Base-by-base conservation (phyloP, 2,888 invertebrate species). In the Megamerina dolium region DNA sequence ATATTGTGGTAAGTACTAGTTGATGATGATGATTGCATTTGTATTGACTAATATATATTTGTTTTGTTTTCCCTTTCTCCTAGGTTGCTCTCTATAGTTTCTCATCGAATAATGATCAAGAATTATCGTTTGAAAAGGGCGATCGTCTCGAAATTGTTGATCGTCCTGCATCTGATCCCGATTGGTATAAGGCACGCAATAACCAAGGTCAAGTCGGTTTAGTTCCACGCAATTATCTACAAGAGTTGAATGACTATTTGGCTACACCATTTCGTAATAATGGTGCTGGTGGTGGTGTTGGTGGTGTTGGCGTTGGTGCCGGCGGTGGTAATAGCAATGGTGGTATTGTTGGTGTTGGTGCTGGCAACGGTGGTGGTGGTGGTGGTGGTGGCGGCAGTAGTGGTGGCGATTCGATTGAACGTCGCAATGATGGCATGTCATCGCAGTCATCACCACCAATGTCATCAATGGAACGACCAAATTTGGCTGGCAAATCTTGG, bases 181-280 rank as follows among this genome's bases (percentile, higher is more conserved):
- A 99, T 76, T 99, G 99, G 99, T 72, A 87, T 78, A 87, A 89
- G 67, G 97, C 97, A 42, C 78, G 94, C 36, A 97, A 97, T 75
- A 82, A 83, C 42, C 84, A 87, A 69, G 96, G 96, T 5, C 87
- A 88, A 73, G 80, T 89, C 49, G 97, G 97, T 41, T 81, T 99
- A 58, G 95, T 99, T 61, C 99, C 97, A 30, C 77, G 92, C 54
- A 94, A 93, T 77, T 93, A 93, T 75, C 79, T 93, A 61, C 91
- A 92, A 78, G 91, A 89, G 75, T 77, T 91, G 50, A 87, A 86
- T 53, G 91, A 90, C 74, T 91, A 90, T 74, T 78, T 91, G 65
- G 84, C 88, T 54, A 85, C 87, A 68, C 87, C 88, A 40, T 86
- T 85, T 73, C 81, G 85, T 66, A 67, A 69, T 42, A 66, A 65